A percentile compares a stretch with the other conserved stretches of the same genome.
phyloP scores from a whole-genome alignment of 2,113 vertebrate species.

The Marmota monax region DNA sequence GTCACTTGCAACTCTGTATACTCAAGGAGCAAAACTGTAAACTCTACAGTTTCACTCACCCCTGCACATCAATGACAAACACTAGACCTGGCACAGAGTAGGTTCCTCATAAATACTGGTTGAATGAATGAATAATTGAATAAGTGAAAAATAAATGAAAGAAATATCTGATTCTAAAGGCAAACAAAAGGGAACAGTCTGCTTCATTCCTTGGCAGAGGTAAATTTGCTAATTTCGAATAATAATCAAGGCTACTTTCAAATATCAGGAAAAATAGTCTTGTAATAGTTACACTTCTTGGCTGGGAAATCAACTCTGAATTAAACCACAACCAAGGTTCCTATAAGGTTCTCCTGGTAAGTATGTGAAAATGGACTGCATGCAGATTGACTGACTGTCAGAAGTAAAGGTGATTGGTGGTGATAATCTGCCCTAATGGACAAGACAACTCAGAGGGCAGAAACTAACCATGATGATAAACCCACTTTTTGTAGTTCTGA shows the following conservation, averaged over 20 bases:
- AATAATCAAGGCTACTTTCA: slow-evolving; percentile 16
- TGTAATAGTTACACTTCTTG: slow-evolving; percentile 3
- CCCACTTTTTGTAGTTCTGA: background rate
- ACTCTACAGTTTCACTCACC: accelerated
- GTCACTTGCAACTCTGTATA: background rate
- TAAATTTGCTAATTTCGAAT: background rate
- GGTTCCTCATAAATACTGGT: background rate
- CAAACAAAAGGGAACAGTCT: background rate
- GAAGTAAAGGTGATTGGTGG: background rate
- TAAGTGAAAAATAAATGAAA: background rate
- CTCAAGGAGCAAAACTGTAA: background rate
- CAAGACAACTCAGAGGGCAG: background rate
- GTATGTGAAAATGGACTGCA: background rate
- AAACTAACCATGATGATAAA: background rate
- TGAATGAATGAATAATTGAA: background rate
- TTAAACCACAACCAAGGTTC: background rate
- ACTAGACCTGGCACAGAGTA: background rate
- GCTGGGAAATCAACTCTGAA: background rate
- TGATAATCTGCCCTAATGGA: background rate
- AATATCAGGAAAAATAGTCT: background rate
- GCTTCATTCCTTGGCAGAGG: background rate
- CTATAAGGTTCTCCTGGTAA: background rate
- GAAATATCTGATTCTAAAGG: background rate
- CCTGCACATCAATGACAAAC: background rate
- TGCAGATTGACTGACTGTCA: background rate